Evolutionary conservation across 2,113 vertebrate species (phyloP).

Genomic region (Crypturellus undulatus): DNA sequence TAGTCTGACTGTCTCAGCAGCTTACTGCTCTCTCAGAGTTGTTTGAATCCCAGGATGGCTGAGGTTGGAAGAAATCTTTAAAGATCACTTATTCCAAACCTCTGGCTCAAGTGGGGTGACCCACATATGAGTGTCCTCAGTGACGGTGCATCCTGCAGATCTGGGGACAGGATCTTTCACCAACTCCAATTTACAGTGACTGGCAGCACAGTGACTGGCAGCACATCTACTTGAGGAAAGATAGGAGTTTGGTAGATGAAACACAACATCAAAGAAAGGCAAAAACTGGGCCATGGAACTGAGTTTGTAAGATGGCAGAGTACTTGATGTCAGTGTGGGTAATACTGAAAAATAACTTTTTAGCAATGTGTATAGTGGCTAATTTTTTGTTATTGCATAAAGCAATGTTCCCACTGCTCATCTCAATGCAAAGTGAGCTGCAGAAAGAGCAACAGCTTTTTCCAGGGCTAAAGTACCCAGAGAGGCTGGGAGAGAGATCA

Average conservation of each 20-base stretch:
- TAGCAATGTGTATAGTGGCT: background rate
- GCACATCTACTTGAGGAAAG: background rate
- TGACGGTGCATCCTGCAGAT: background rate
- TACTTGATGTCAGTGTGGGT: background rate
- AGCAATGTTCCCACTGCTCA: background rate
- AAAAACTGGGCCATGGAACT: background rate
- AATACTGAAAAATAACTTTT: background rate
- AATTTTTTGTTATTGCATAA: background rate
- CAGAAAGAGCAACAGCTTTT: background rate
- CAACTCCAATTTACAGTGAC: background rate
- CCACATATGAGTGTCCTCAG: background rate
- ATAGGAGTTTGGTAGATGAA: background rate
- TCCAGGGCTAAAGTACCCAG: background rate
- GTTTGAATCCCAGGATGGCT: background rate
- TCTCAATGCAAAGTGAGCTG: background rate
- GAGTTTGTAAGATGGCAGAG: background rate
- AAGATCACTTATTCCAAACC: background rate
- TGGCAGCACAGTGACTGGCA: background rate
- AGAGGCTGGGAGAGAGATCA: background rate
- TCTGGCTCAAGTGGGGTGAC: background rate
- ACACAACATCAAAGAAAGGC: background rate
- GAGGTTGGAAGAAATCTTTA: background rate
- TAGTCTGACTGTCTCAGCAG: background rate
- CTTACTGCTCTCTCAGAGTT: background rate
- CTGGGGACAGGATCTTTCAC: background rate